Base-by-base conservation (phyloP, 2,888 invertebrate genomes). In the Cordilura impudica region DNA sequence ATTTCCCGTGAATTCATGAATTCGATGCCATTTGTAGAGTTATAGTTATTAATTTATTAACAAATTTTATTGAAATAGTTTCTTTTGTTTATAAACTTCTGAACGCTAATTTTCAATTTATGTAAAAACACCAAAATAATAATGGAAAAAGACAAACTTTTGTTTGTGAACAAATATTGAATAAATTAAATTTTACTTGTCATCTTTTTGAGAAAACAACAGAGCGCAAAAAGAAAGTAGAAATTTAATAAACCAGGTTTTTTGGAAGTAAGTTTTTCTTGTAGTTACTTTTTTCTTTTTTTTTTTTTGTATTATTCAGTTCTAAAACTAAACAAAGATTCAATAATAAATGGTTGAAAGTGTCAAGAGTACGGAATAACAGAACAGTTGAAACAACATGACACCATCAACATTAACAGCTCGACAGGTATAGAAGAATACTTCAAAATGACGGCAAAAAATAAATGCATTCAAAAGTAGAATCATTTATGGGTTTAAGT, bases 341-440 rank as follows among this genome's bases (percentile, higher is more conserved):
- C 16, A 53, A 60, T 29, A 45, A 54, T 61, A 74, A 74, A 67
- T 72, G 61, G 18, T 47, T 53, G 35, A 12, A 74, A 69, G 54
- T 69, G 61, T 74, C 61, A 67, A 60, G 53, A 53, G 43, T 39
- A 18, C 3, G 53, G 12, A 23, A n/a, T n/a, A 51, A 43, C 35
- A 39, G 35, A 7, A 31, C 4, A 26, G 21, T 31, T 26, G 61
- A 47, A 74, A 74, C 54, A 74, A 74, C 61, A 67, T 67, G 61
- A 56, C 67, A 61, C 60, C 53, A 67, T 43, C 18, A 51, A 47
- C 21, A 56, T 39, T 56, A 56, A 14, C 14, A 35, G 39, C 26
- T 26, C 31, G 18, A 18, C 31, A 29, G 31, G 2, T 19, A 16
- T 14, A 21, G 14, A 53, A 12, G 14, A 66, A 58, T 12, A 47